Evolutionary conservation across 2,113 vertebrate species (phyloP), one percentile per base, ranked within the genome.

Genomic region (Chauna torquata): DNA sequence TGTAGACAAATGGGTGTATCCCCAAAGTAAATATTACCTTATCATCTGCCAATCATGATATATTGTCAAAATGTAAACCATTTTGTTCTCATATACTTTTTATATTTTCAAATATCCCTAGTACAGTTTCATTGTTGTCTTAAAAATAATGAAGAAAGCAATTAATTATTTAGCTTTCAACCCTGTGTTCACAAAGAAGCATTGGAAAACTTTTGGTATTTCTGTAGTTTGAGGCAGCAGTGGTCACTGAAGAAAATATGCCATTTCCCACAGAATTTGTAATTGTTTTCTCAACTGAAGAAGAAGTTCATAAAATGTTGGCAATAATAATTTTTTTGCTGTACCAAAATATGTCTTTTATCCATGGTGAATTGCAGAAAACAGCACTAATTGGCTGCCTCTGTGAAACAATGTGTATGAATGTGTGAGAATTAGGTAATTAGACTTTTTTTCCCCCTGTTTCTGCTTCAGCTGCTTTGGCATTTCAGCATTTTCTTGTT

Each of bases 401-500:
- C 66, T 0, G 0, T 69, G 62, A 80, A 90, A 90, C 90, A 92
- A 90, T 72, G 52, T 54, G 24, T 90, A 69, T 69, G 75, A 92
- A 93, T 88, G 66, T 65, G 20, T 59, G n/a, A 58, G 74, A 92
- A 85, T 80, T 88, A 94, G 11, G 2, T 66, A 92, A 86, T 96
- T 75, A 91, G 55, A 66, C 30, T 13, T 18, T 62, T 75, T 86
- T 64, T 55, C 70, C 82, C n/a, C 34, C 81, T 79, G 44, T 58
- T 91, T 94, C 62, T 95, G 81, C 36, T 3, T 91, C 94, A 93
- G 92, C 84, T 92, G 89, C 81, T 80, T 64, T 88, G 86, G 52
- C 84, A 61, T 94, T 94, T 91, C 77, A 91, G 78, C 82, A 17
- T 90, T 84, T 95, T 92, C 81, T 89, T 95, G 74, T 76, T 96